Evolutionary conservation across 2,888 invertebrate species (phyloP).

Genomic region (Balanococcus diminutus): DNA sequence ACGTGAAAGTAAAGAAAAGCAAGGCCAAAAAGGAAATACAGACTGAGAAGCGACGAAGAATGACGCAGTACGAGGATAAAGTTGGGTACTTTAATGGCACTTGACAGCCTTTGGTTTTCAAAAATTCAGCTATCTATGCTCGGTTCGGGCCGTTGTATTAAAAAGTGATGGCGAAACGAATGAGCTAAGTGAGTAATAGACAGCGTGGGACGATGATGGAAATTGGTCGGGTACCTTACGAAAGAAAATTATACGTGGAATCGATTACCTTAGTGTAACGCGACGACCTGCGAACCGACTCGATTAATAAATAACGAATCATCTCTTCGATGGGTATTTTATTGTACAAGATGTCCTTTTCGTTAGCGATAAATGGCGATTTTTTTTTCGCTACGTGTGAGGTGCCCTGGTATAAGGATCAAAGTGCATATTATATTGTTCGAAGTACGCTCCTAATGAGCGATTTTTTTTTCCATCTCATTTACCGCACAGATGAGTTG

Average conservation of each 20-base stretch:
- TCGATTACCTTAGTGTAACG: no score
- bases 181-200: background rate
- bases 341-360: no score
- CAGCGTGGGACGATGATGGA: background rate
- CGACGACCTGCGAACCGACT: background rate
- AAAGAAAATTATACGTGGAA: background rate
- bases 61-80: background rate
- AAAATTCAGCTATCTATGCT: background rate
- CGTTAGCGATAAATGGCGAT: no score
- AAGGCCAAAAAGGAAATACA: background rate
- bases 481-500: no score
- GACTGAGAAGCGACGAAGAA: background rate
- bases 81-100: constrained; percentile 6
- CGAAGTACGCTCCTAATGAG: no score
- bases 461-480: background rate
- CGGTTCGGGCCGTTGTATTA: background rate
- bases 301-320: background rate
- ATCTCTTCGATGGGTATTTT: no score
- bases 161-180: background rate
- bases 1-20: background rate
- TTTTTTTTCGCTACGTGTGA: no score
- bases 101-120: background rate
- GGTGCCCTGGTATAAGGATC: no score
- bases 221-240: background rate
- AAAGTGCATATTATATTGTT: no score